These are phyloP conservation scores for Oxygymnocypris stewartii DNA, from an alignment of 2,113 vertebrate genomes.

Conservation along the genomic window DNA sequence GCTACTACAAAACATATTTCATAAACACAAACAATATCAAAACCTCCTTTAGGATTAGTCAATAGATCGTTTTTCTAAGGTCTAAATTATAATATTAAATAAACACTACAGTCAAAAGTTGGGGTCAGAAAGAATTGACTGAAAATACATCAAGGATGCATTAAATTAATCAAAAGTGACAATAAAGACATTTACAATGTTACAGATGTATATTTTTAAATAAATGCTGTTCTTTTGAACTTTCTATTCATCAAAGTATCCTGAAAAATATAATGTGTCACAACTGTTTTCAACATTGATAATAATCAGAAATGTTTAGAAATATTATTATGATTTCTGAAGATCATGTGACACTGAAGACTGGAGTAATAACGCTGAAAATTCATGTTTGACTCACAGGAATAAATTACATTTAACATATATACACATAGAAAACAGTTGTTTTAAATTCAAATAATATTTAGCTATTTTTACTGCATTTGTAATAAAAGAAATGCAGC, in stretches of 20 bases:
- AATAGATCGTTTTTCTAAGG: neutral
- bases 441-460: neutral
- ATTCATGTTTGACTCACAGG: no score
- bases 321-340: neutral
- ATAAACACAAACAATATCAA: neutral
- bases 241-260: no score
- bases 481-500: no score
- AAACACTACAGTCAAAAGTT: neutral
- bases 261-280: neutral
- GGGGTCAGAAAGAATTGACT: no score
- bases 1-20: no score
- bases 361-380: no score
- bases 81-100: neutral
- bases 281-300: neutral
- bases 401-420: no score
- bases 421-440: neutral
- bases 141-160: no score
- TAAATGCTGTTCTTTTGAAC: no score
- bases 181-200: no score
- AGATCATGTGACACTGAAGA: neutral
- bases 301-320: neutral
- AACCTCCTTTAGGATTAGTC: neutral
- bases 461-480: neutral
- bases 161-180: no score
- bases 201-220: no score